Conservation (phyloP, 2,113 vertebrate genomes). For the Diadophis punctatus region DNA sequence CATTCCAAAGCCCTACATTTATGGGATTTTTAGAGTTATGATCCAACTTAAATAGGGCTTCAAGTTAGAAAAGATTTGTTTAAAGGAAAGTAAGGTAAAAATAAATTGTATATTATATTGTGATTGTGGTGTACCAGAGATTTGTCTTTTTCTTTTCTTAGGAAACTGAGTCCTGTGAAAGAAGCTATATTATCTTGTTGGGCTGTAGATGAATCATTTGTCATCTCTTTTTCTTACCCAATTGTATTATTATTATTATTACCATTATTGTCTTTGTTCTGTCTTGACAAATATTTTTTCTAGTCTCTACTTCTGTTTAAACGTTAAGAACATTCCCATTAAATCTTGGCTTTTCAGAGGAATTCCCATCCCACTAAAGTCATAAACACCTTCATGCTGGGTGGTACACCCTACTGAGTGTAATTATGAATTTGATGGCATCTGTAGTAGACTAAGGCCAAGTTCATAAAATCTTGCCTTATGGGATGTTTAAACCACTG, state of each 20-base stretch:
- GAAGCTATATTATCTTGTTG: not conserved
- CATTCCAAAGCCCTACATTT: not conserved
- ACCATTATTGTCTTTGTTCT: not conserved
- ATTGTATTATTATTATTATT: not conserved
- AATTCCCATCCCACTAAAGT: slow-evolving; percentile 52
- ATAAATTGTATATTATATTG: not conserved
- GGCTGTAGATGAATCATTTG: rapidly evolving
- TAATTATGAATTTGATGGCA: slow-evolving; percentile 2
- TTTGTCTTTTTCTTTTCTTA: not conserved
- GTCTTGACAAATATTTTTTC: not conserved
- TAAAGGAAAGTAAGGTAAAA: not conserved
- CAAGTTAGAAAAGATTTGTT: not conserved
- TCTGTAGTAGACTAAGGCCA: not conserved
- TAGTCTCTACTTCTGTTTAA: slow-evolving; percentile 34
- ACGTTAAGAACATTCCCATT: not conserved
- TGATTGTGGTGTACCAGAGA: not conserved
- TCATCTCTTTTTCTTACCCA: not conserved
- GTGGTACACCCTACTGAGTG: slow-evolving; percentile 9
- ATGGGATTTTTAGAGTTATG: not conserved
- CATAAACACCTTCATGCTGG: slow-evolving; percentile 47
- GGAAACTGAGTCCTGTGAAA: not conserved
- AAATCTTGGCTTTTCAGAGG: slow-evolving; percentile 50
- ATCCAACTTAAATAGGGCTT: not conserved
- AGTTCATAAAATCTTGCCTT: not conserved
- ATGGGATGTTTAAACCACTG: not conserved